phyloP scores from a whole-genome alignment of 2,888 invertebrate species.

The Lepidochrysops patricia region DNA sequence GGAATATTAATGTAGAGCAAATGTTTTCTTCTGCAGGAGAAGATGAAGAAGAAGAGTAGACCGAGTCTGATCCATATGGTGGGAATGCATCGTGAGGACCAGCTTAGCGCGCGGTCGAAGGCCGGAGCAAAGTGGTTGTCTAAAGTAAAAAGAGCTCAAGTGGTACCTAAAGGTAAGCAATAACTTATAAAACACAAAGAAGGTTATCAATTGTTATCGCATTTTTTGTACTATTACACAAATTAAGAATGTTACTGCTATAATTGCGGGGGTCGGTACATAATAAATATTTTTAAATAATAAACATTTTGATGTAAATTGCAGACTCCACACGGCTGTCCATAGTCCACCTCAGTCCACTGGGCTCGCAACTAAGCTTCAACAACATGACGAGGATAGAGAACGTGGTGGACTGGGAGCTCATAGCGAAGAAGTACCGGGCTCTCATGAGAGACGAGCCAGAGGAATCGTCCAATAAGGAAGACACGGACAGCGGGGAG shows the following conservation, averaged over 20 bases:
- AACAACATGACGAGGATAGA: slow-evolving; percentile 86
- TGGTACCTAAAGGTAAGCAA: slow-evolving; percentile 78
- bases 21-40: slow-evolving; percentile 54
- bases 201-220: too few species aligned
- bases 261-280: too few species aligned
- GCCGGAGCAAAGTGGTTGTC: slow-evolving; percentile 92
- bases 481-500: slow-evolving; percentile 57
- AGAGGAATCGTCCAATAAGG: slow-evolving; percentile 53
- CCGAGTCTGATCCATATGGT: slow-evolving; percentile 90
- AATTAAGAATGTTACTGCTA: too few species aligned
- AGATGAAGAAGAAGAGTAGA: slow-evolving; percentile 81
- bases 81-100: slow-evolving; percentile 79
- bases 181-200: too few species aligned
- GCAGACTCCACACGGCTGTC: slow-evolving; percentile 84
- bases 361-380: slow-evolving; percentile 90
- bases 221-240: too few species aligned
- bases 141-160: slow-evolving; percentile 89
- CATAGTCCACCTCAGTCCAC: slow-evolving; percentile 86
- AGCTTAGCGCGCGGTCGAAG: slow-evolving; percentile 87
- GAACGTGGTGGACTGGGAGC: slow-evolving; percentile 93
- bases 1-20: too few species aligned
- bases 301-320: too few species aligned
- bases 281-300: too few species aligned
- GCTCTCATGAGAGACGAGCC: slow-evolving; percentile 75
- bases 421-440: slow-evolving; percentile 91